Percentiles rank a stretch among this genome's conserved stretches.
Conservation (phyloP, 2,888 invertebrate genomes). For the Drosophila lutescens region DNA sequence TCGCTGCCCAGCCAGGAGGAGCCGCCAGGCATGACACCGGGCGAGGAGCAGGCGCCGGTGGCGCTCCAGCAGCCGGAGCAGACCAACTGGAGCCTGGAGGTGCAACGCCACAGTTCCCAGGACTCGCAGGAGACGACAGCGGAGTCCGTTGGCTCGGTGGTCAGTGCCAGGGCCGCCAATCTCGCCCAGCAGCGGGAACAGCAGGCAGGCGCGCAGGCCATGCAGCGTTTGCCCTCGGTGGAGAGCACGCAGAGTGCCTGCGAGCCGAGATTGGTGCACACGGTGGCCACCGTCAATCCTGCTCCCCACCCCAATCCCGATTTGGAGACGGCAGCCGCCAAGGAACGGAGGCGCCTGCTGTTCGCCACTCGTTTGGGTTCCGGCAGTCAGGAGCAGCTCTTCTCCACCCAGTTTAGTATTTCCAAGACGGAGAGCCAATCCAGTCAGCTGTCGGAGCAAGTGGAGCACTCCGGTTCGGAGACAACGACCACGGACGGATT, state of each 20-base stretch:
- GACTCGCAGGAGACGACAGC: slow-evolving; percentile 85
- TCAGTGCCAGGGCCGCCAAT: slow-evolving; percentile 70
- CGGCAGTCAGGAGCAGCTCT: slow-evolving; percentile 88
- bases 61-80: slow-evolving; percentile 57
- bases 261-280: slow-evolving; percentile 72
- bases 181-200: slow-evolving; percentile 67
- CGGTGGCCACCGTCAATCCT: slow-evolving; percentile 76
- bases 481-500: slow-evolving; percentile 54
- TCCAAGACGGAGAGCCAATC: slow-evolving; percentile 88
- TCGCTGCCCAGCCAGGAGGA: slow-evolving; percentile 85
- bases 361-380: slow-evolving; percentile 89
- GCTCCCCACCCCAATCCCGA: slow-evolving; percentile 49
- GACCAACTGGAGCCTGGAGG: slow-evolving; percentile 82
- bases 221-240: slow-evolving; percentile 78
- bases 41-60: slow-evolving; percentile 25
- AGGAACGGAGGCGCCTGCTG: slow-evolving; percentile 85
- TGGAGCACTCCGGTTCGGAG: slow-evolving; percentile 49
- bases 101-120: slow-evolving; percentile 83
- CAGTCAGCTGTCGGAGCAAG: slow-evolving; percentile 86
- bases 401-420: slow-evolving; percentile 88
- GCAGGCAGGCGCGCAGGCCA: slow-evolving; percentile 46
- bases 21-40: slow-evolving; percentile 48
- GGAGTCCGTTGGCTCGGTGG: slow-evolving; percentile 84
- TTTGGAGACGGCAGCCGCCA: slow-evolving; percentile 73
- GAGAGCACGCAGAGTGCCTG: slow-evolving; percentile 75